phyloP scores from a whole-genome alignment of 1,140 invertebrate species.

The Anthonomus grandis region DNA sequence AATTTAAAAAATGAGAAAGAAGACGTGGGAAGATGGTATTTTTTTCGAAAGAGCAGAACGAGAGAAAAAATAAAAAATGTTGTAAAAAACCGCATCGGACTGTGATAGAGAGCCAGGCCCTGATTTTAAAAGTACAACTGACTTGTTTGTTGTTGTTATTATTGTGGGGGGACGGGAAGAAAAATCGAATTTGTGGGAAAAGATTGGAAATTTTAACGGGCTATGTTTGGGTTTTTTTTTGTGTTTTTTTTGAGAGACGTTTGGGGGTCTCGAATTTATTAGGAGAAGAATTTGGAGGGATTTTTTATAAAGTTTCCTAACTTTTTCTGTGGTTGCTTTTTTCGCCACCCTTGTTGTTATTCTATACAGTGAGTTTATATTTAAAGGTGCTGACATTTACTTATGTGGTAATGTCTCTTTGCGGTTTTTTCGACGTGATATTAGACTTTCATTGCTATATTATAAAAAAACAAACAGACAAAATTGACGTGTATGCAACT shows the following conservation, averaged over 20 bases:
- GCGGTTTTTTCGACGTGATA: constrained; percentile 42
- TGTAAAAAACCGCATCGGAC: constrained; percentile 42
- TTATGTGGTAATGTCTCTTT: constrained; percentile 33
- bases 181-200: constrained; percentile 3
- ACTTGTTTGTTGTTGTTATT: constrained; percentile 47
- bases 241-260: neutral
- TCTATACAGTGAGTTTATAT: constrained; percentile 33
- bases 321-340: neutral
- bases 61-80: constrained; percentile 42
- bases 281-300: neutral
- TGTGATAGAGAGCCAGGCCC: constrained; percentile 43
- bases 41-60: constrained; percentile 38
- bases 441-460: no score
- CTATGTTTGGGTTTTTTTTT: neutral
- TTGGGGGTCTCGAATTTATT: neutral
- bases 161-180: constrained; percentile 11
- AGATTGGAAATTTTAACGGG: neutral
- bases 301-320: neutral
- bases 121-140: constrained; percentile 50
- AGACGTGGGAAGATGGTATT: neutral
- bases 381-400: constrained; percentile 42
- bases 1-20: constrained; percentile 31
- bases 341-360: constrained; percentile 5
- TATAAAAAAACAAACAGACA: no score
- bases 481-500: no score